Evolutionary conservation across 2,797 vertebrate species (phyloP), one percentile per base, ranked within the genome.

Genomic region (Pempheris klunzingeri): DNA sequence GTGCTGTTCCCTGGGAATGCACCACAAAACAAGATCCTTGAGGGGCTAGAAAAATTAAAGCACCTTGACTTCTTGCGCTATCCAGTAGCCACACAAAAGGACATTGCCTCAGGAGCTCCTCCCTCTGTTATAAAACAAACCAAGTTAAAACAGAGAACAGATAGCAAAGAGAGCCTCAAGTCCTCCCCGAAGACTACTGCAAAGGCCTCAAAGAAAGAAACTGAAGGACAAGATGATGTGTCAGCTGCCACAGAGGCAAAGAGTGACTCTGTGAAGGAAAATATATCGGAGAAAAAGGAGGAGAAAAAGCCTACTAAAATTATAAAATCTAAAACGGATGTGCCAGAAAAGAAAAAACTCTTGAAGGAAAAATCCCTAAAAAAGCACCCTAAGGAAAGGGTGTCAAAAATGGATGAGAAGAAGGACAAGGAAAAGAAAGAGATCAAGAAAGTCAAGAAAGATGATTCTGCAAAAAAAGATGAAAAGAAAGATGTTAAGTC

Each of bases 341-440:
- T 96, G 80, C 95, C 96, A 62, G 98, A 99, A 88, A 99, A 99
- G 93, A 97, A 97, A 82, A 99, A 97, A 85, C 59, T 97, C 52
- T 82, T 96, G 63, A 99, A 98, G 85, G 97, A 99, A 73, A 99
- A 98, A 81, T 93, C 90, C 10, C 87, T 97, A 20, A 99, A 97
- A 94, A 99, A 98, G 82, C 96, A 97, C 82, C 92, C 95, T 4
- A 99, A 98, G 87, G 97, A 99, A 90, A 97, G 97, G 77, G 90
- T 94, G 14, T 97, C 96, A 30, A 99, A 98, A 90, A 94, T 97
- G 81, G 98, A 99, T 63, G 98, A 99, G 91, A 99, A 99, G 84
- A 98, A 96, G 87, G 98, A 99, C 91, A 99, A 98, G 87, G 98
- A 99, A 89, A 99, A 99, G 90, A 98, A 97, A 87, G 98, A 99